phyloP scores from a whole-genome alignment of 2,797 vertebrate species.

The Xerus rutilus region DNA sequence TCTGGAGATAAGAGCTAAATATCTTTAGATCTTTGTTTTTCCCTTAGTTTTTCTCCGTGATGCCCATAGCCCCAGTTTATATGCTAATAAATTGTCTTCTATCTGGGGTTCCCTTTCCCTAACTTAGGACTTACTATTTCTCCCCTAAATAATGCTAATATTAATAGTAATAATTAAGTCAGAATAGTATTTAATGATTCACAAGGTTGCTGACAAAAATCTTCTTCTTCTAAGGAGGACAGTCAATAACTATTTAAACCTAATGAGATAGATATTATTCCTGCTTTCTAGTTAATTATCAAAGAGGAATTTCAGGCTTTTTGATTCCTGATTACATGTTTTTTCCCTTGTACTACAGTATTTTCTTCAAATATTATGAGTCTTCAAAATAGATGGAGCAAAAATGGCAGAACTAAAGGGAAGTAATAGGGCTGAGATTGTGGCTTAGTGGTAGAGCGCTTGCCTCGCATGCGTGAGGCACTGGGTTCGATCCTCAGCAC shows the following conservation, averaged over 20 bases:
- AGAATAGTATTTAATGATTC: slow-evolving; percentile 7
- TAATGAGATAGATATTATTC: not conserved
- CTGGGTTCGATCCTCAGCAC: too few species aligned
- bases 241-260: not conserved
- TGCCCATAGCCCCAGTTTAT: not conserved
- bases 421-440: too few species aligned
- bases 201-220: slow-evolving; percentile 48
- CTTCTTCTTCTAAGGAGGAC: not conserved
- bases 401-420: slow-evolving; percentile 34
- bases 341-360: not conserved
- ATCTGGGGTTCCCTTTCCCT: not conserved
- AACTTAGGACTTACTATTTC: not conserved
- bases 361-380: slow-evolving; percentile 39
- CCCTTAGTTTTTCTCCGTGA: not conserved
- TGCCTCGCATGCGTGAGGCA: too few species aligned
- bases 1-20: slow-evolving; percentile 20
- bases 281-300: not conserved
- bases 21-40: not conserved
- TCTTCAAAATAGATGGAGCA: slow-evolving; percentile 52
- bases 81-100: slow-evolving; percentile 44
- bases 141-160: slow-evolving; percentile 28
- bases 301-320: slow-evolving; percentile 27
- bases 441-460: too few species aligned
- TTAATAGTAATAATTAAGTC: slow-evolving; percentile 2
- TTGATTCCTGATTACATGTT: not conserved